Percentiles rank a stretch among this genome's conserved stretches.
Conservation (phyloP, 2,888 invertebrate species). For the Hirtodrosophila histrioides region DNA sequence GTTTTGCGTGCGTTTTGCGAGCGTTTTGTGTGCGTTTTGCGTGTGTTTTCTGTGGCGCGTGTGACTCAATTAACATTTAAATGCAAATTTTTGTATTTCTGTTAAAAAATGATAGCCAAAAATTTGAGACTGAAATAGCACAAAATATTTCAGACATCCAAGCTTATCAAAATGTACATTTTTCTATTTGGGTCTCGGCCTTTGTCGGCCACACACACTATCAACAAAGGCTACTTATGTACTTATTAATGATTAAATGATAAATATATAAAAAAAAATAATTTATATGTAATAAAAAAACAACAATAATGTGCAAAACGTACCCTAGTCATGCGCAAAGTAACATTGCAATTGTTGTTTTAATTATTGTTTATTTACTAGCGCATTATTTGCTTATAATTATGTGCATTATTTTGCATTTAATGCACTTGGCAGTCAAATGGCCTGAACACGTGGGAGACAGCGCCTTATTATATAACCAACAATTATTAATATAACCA, state of each 20-base stretch:
- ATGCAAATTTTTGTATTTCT: too few species aligned
- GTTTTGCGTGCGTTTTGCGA: too few species aligned
- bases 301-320: constrained; percentile 12
- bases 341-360: neutral
- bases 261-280: constrained; percentile 27
- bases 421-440: constrained; percentile 37
- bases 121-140: too few species aligned
- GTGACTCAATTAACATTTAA: too few species aligned
- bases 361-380: constrained; percentile 40
- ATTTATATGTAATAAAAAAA: constrained; percentile 22
- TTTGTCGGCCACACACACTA: constrained; percentile 38
- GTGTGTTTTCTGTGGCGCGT: too few species aligned
- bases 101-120: too few species aligned
- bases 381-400: constrained; percentile 63
- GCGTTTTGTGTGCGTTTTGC: too few species aligned
- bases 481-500: neutral
- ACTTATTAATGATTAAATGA: constrained; percentile 40
- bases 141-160: too few species aligned
- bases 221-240: constrained; percentile 43
- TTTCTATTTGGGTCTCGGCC: constrained; percentile 23
- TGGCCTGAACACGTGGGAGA: constrained; percentile 34
- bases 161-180: neutral
- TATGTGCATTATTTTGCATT: constrained; percentile 77
- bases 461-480: constrained; percentile 20
- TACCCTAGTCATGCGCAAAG: constrained; percentile 9